Base-by-base conservation (phyloP, 2,797 vertebrate species). In the Crax fasciolata region DNA sequence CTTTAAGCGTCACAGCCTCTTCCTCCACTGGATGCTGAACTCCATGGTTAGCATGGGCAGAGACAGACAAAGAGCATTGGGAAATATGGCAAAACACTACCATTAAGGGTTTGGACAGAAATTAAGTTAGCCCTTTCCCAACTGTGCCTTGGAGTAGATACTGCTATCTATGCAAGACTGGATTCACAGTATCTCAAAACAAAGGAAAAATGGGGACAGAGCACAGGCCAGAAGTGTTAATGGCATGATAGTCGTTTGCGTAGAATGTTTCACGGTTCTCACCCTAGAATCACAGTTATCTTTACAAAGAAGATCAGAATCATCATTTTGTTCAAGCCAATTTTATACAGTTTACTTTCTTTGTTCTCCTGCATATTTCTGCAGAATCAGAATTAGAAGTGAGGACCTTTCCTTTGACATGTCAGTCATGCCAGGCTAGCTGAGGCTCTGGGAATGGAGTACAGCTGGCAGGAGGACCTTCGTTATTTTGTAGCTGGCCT, bases 301-400 rank as follows among this genome's bases (percentile, higher is more conserved):
- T 80, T 70, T 58, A 62, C 27, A 67, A 90, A 62, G n/a, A 66
- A 51, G 8, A 28, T 58, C 44, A 66, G n/a, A 84, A 57, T 38
- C 28, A 65, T 21, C 3, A 46, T 62, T 70, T 79, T 66, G 20
- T 70, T 80, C 7, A 58, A 76, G 24, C 49, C 27, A 46, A 35
- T 21, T 20, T 41, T 52, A 23, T 35, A 65, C 44, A 1, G 0
- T 39, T 68, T 77, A 10, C 25, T 76, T 79, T 76, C 68, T 83
- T 52, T 82, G 28, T 59, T 76, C 38, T 61, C 41, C 38, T 75
- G 11, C 16, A 16, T 2, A 3, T 23, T 79, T 28, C 68, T 65
- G 39, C 51, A 90, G 63, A 54, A 67, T 62, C 52, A 49, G 62
- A 87, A 46, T n/a, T n/a, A 57, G 58, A 83, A 79, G 25, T n/a